Base-by-base conservation (phyloP, 1,140 invertebrate species). In the Solen grandis region DNA sequence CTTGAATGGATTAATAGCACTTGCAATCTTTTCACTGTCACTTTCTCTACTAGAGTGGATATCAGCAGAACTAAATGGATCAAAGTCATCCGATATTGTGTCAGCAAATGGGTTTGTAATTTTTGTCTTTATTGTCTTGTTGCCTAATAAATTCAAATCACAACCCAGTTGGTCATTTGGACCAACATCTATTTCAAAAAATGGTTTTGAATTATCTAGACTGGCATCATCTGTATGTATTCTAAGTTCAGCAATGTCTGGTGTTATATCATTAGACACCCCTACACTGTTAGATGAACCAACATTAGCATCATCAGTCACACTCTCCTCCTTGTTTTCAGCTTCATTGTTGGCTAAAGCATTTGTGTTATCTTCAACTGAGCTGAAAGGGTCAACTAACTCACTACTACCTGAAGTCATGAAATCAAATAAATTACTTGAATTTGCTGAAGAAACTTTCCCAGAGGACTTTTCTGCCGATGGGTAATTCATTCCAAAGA, bases 381-480 rank as follows among this genome's bases (percentile, higher is more conserved):
- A 70, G 36, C 72, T 76, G 70, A 76, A 75, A 3, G 80, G 80
- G 60, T 82, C 72, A 29, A 83, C 75, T 35, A 83, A 46, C 38
- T 78, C 81, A 62, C 59, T 66, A 54, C 59, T 66, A 38, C 66
- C 74, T 33, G 80, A 74, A 46, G 69, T 50, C 52, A 55, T 46
- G 33, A 74, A 57, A 29, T 82, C 72, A 54, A 78, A 68, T 0
- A 78, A 22, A 50, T 78, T 78, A 60, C 63, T 78, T 14, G 75
- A 78, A 46, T 68, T 63, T 29, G 63, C 63, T 46, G 75, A 78
- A 1, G 75, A 78, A n/a, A 78, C 22, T 19, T 55, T 10, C 8
- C 10, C 33, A 14, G 66, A 70, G 41, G 8, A 19, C 19, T 46
- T 46, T 10, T 46, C 41, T 46, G 41, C 41, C n/a, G n/a, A n/a